Evolutionary conservation across 2,797 vertebrate genomes (phyloP).

Genomic region (Micrastur ruficollis): DNA sequence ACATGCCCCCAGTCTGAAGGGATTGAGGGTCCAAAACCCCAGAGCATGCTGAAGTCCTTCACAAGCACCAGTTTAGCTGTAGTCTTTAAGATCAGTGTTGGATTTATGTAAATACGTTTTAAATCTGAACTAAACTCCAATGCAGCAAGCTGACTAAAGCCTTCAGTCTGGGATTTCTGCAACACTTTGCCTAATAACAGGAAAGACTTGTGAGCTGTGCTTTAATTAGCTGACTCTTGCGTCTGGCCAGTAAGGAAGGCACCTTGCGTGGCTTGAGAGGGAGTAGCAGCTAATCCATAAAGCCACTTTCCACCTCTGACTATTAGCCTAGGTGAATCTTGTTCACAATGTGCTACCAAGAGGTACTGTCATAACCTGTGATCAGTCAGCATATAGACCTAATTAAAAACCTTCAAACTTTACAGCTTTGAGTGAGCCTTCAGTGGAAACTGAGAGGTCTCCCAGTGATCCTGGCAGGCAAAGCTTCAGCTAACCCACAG

Average conservation of each 20-base stretch:
- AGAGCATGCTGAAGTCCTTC: not conserved
- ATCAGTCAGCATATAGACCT: not conserved
- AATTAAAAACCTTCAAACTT: not conserved
- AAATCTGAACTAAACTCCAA: not conserved
- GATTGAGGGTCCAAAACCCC: not conserved
- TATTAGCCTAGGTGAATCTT: not conserved
- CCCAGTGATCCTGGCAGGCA: not conserved
- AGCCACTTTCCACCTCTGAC: not conserved
- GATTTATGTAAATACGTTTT: not conserved
- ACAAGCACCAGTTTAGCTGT: not conserved
- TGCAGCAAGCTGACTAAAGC: not conserved
- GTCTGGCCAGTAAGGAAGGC: not conserved
- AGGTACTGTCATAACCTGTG: not conserved
- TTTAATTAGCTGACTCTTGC: not conserved
- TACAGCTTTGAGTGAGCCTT: not conserved
- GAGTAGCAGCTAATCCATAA: slow-evolving; percentile 14
- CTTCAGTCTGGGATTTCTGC: not conserved
- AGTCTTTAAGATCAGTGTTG: not conserved
- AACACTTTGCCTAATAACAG: not conserved
- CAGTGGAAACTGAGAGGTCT: not conserved
- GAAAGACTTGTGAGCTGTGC: not conserved
- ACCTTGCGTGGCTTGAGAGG: not conserved
- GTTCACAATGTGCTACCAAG: not conserved
- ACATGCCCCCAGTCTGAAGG: not conserved
- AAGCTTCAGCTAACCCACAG: not conserved